phyloP scores from a whole-genome alignment of 2,888 invertebrate species.

The Entomobrya proxima region DNA sequence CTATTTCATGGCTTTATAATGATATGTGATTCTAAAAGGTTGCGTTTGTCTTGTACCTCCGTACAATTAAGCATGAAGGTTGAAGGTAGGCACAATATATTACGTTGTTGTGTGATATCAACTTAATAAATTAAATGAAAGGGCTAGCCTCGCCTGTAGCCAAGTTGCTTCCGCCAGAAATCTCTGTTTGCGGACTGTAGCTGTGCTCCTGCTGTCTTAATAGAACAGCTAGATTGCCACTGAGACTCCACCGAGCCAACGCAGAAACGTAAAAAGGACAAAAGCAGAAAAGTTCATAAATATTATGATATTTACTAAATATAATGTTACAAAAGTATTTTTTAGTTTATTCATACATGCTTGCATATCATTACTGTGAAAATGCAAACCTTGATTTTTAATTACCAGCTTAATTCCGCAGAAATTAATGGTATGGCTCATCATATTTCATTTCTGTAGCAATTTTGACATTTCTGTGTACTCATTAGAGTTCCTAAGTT shows the following conservation, averaged over 20 bases:
- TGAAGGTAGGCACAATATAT: background rate
- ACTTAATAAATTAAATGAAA: slow-evolving; percentile 68
- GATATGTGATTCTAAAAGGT: slow-evolving; percentile 15
- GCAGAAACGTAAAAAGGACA: no score
- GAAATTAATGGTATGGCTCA: background rate
- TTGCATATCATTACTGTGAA: background rate
- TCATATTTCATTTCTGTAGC: slow-evolving; percentile 8
- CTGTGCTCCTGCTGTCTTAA: background rate
- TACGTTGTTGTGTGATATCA: slow-evolving; percentile 30
- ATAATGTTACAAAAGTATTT: no score
- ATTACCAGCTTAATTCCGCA: slow-evolving; percentile 8
- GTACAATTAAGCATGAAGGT: slow-evolving; percentile 12
- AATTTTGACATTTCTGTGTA: slow-evolving; percentile 39
- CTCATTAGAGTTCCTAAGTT: background rate
- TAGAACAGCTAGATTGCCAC: no score
- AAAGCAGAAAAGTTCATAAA: no score
- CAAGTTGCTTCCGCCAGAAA: slow-evolving; percentile 64
- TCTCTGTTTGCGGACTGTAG: slow-evolving; percentile 32
- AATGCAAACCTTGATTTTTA: slow-evolving; percentile 5
- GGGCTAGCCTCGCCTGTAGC: slow-evolving; percentile 64
- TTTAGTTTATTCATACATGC: background rate
- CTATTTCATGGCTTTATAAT: slow-evolving; percentile 26
- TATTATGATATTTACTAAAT: no score
- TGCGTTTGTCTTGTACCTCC: background rate
- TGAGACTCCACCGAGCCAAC: no score